Conservation (phyloP, 2,113 vertebrate genomes). For the Cariama cristata region DNA sequence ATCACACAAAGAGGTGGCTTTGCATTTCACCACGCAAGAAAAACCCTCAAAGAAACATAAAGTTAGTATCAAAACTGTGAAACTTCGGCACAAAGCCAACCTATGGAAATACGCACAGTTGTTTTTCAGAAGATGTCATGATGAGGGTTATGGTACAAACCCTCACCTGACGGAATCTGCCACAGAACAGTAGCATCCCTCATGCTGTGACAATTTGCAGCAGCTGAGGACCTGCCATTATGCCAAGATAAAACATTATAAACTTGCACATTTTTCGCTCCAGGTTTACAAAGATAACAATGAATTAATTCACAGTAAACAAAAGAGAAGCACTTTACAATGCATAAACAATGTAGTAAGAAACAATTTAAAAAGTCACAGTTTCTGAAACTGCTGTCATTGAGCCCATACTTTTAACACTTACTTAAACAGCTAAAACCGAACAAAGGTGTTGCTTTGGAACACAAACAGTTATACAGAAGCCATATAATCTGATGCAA, state of each 20-base stretch:
- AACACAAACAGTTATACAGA: slow-evolving; percentile 70
- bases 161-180: neutral
- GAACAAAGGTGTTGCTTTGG: slow-evolving; percentile 66
- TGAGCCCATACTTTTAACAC: slow-evolving; percentile 61
- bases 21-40: neutral
- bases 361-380: slow-evolving; percentile 64
- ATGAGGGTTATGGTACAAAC: neutral
- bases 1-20: neutral
- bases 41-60: neutral
- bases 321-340: slow-evolving; percentile 41
- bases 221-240: neutral
- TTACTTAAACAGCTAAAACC: slow-evolving; percentile 75
- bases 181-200: neutral
- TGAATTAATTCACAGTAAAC: slow-evolving; percentile 75
- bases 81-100: neutral
- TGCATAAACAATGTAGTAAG: slow-evolving; percentile 67
- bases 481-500: slow-evolving; percentile 76
- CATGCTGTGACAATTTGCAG: neutral
- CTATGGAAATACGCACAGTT: accelerated
- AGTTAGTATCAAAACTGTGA: neutral
- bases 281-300: slow-evolving; percentile 42
- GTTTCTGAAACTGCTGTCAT: slow-evolving; percentile 63
- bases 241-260: neutral
- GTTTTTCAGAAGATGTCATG: neutral
- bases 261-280: neutral